These are phyloP conservation scores for Umimayanthus kanabou DNA, from an alignment of 92 coral and sea anemone genomes.

Conservation along the genomic window DNA sequence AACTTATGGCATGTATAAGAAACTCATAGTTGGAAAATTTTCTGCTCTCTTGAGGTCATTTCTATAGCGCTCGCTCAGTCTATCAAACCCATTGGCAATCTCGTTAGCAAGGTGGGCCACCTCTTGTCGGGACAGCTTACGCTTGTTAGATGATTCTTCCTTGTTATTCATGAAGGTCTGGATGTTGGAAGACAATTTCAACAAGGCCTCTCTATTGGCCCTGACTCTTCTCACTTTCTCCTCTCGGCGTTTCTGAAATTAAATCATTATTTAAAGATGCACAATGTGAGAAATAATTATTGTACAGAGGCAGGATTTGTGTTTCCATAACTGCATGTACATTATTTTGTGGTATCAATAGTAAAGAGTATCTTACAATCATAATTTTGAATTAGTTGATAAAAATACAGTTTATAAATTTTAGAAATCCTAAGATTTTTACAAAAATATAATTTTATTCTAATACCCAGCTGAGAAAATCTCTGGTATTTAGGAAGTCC, in stretches of 20 bases:
- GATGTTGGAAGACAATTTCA: constrained; percentile 71
- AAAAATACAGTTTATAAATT: too few relatives aligned
- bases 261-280: neutral
- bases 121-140: constrained; percentile 54
- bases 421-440: too few relatives aligned
- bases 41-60: constrained; percentile 83
- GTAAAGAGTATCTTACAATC: too few relatives aligned
- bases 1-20: constrained; percentile 14
- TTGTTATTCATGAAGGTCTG: constrained; percentile 61
- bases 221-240: constrained; percentile 64
- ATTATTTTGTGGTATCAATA: too few relatives aligned
- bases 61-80: constrained; percentile 68
- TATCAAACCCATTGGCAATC: constrained; percentile 90
- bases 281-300: neutral
- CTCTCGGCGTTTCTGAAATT: constrained; percentile 62
- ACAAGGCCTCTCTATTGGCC: constrained; percentile 82
- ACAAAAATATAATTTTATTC: too few relatives aligned
- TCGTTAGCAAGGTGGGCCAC: constrained; percentile 77
- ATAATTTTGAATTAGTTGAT: too few relatives aligned
- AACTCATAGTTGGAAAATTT: constrained; percentile 49
- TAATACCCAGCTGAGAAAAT: too few relatives aligned
- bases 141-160: constrained; percentile 16
- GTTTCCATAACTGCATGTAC: too few relatives aligned
- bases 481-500: too few relatives aligned
- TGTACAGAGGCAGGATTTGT: too few relatives aligned